Evolutionary conservation across 1,140 invertebrate species (phyloP).

Genomic region (Lutraria rhynchaena): DNA sequence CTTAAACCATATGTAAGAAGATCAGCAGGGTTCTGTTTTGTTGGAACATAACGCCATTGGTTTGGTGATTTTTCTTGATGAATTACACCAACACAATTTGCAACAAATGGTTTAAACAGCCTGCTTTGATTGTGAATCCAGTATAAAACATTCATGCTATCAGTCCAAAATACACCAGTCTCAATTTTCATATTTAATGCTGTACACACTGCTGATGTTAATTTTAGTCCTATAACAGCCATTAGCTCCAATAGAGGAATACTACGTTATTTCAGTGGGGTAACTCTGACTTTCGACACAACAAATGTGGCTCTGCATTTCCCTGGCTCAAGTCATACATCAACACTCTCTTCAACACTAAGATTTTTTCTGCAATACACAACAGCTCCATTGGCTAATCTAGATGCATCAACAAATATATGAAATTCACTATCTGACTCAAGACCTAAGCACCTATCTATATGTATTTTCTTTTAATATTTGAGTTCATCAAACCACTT

Average conservation of each 20-base stretch:
- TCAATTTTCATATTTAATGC: conserved; percentile 25
- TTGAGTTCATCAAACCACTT: conserved; percentile 48
- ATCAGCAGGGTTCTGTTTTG: conserved; percentile 56
- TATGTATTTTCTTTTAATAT: conserved; percentile 6
- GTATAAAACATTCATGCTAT: conserved; percentile 57
- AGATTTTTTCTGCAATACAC: conserved; percentile 20
- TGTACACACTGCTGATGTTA: conserved; percentile 15
- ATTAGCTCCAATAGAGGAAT: conserved; percentile 25
- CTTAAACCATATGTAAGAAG: neutral
- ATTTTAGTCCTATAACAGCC: conserved; percentile 34
- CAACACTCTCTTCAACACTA: too few species aligned
- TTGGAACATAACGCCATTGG: conserved; percentile 54
- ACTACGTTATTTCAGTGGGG: neutral
- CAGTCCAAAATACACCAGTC: conserved; percentile 29
- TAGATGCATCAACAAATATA: conserved; percentile 43
- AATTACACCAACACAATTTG: conserved; percentile 35
- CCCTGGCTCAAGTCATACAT: too few species aligned
- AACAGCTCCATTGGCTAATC: conserved; percentile 34
- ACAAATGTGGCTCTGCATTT: too few species aligned
- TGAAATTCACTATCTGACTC: conserved; percentile 29
- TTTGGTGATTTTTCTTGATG: conserved; percentile 11
- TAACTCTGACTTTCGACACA: neutral
- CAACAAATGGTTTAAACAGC: conserved; percentile 33
- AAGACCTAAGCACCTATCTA: neutral
- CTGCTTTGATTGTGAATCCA: conserved; percentile 45